Conservation (phyloP, 2,797 vertebrate species). For the Glyptemys insculpta region DNA sequence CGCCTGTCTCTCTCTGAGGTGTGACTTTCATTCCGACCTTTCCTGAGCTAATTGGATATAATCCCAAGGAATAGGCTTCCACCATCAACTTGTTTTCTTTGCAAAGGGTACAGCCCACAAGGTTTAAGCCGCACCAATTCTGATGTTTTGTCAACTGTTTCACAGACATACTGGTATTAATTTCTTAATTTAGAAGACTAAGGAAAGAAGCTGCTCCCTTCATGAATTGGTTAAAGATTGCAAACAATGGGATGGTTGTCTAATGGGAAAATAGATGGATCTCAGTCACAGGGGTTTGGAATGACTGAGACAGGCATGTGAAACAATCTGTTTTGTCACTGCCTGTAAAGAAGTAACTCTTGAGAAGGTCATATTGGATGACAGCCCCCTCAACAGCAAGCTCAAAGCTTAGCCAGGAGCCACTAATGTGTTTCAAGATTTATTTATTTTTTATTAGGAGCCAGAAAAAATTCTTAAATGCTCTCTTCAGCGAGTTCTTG, state of each 20-base stretch:
- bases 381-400: background rate
- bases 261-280: background rate
- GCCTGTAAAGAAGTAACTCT: background rate
- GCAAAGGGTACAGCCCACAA: background rate
- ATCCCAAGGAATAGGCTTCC: background rate
- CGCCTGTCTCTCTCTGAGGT: background rate
- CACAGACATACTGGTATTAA: background rate
- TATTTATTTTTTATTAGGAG: background rate
- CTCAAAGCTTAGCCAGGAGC: background rate
- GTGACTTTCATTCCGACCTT: background rate
- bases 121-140: background rate
- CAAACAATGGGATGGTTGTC: background rate
- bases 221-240: background rate
- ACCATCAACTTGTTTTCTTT: background rate
- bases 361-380: background rate
- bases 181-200: background rate
- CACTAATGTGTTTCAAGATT: background rate
- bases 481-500: background rate
- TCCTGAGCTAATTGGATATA: background rate
- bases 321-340: background rate
- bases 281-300: background rate
- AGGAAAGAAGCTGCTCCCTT: background rate
- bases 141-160: background rate
- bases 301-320: background rate
- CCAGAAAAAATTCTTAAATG: background rate